phyloP scores from a whole-genome alignment of 2,113 vertebrate species.

The Amazona vittata region DNA sequence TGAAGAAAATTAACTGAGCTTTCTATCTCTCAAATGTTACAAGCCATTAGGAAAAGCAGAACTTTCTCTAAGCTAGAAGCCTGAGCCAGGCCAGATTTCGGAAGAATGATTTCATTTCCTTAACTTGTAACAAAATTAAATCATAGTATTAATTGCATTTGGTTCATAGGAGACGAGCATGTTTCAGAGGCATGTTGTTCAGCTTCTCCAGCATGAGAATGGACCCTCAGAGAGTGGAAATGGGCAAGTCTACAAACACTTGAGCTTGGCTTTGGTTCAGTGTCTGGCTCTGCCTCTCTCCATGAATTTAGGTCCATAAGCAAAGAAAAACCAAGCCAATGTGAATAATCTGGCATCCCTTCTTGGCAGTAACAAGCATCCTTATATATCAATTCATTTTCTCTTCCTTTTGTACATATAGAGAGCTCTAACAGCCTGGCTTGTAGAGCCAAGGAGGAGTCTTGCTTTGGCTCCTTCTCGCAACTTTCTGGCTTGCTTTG shows the following conservation, averaged over 20 bases:
- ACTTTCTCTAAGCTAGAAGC: constrained; percentile 17
- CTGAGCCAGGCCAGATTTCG: constrained; percentile 18
- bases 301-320: background rate
- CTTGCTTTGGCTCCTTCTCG: background rate
- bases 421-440: constrained; percentile 35
- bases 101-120: constrained; percentile 39
- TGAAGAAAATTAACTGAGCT: constrained; percentile 25
- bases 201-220: constrained; percentile 2
- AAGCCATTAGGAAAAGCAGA: constrained; percentile 27
- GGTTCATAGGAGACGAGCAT: background rate
- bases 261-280: background rate
- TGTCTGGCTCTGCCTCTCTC: background rate
- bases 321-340: constrained; percentile 10
- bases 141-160: constrained; percentile 38
- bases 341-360: constrained; percentile 25
- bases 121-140: constrained; percentile 40
- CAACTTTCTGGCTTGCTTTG: constrained; percentile 9
- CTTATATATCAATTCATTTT: constrained; percentile 62
- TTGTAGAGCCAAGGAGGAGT: constrained; percentile 36
- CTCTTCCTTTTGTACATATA: constrained; percentile 22
- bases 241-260: constrained; percentile 24
- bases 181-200: background rate
- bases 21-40: background rate
- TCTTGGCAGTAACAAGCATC: constrained; percentile 23
- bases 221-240: background rate